Percentiles rank a stretch among this genome's conserved stretches.
Evolutionary conservation across 2,888 invertebrate species (phyloP).

Genomic region (Nomada hirtipes): DNA sequence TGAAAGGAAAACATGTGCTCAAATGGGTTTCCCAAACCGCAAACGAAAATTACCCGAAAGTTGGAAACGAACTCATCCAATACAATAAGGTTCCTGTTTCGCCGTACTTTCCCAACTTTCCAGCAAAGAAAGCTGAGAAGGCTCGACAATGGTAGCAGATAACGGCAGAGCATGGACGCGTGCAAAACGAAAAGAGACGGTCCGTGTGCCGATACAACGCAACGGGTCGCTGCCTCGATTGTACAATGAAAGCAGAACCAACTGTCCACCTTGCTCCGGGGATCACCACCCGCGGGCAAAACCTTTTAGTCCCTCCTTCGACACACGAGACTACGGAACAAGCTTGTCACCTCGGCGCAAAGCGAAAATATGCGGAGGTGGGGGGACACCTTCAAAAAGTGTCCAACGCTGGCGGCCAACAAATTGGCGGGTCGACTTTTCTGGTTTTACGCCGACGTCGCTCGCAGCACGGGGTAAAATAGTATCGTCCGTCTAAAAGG

Average conservation of each 20-base stretch:
- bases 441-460: conserved; percentile 56
- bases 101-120: conserved; percentile 20
- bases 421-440: conserved; percentile 70
- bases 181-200: conserved; percentile 40
- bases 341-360: conserved; percentile 53
- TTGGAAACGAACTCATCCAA: not conserved
- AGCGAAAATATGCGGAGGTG: conserved; percentile 59
- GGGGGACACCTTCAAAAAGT: conserved; percentile 45
- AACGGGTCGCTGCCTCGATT: conserved; percentile 60
- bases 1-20: not conserved
- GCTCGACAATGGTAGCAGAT: conserved; percentile 46
- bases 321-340: conserved; percentile 51
- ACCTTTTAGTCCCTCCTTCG: conserved; percentile 75
- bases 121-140: conserved; percentile 37
- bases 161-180: conserved; percentile 54
- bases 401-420: conserved; percentile 65
- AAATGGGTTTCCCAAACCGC: too few relatives aligned
- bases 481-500: conserved; percentile 63
- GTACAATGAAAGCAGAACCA: conserved; percentile 69
- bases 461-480: conserved; percentile 60
- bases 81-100: conserved; percentile 1
- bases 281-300: conserved; percentile 76
- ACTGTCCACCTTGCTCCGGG: conserved; percentile 60
- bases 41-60: not conserved
- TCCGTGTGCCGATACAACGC: conserved; percentile 17